These are phyloP conservation scores for Omphaloscelis lunosa DNA, from an alignment of 2,888 invertebrate genomes.

Conservation along the genomic window DNA sequence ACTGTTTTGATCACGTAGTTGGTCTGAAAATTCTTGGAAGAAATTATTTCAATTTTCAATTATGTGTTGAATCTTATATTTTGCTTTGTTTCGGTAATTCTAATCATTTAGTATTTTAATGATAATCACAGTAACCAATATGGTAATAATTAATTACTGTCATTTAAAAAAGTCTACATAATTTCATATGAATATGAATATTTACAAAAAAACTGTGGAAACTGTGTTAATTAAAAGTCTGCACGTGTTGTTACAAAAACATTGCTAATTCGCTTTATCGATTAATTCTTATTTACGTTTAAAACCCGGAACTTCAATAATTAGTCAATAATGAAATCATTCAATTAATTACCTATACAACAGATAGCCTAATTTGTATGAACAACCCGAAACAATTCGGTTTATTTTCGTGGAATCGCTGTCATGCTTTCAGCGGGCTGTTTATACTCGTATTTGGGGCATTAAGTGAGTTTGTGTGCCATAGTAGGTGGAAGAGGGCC, in stretches of 20 bases:
- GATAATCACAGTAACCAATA: not conserved
- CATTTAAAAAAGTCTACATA: not conserved
- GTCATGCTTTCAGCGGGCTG: slow-evolving; percentile 9
- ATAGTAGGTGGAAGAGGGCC: slow-evolving; percentile 30
- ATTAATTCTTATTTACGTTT: not conserved
- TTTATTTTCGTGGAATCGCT: slow-evolving; percentile 9
- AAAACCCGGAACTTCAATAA: not conserved
- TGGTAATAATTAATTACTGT: too few species aligned
- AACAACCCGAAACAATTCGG: not conserved
- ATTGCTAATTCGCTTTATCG: not conserved
- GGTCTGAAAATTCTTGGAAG: not conserved
- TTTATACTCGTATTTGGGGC: slow-evolving; percentile 27
- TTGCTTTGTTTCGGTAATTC: not conserved
- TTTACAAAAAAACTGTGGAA: not conserved
- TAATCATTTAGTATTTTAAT: not conserved
- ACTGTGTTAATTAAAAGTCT: not conserved
- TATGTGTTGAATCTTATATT: not conserved
- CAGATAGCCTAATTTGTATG: slow-evolving; percentile 1
- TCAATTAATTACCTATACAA: not conserved
- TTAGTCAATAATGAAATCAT: not conserved
- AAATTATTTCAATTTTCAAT: slow-evolving; percentile 4
- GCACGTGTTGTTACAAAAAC: not conserved
- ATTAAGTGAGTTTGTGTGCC: slow-evolving; percentile 43
- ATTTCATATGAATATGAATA: not conserved
- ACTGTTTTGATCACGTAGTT: slow-evolving; percentile 19